Conservation (phyloP, 2,113 vertebrate species). For the Apteryx owenii region DNA sequence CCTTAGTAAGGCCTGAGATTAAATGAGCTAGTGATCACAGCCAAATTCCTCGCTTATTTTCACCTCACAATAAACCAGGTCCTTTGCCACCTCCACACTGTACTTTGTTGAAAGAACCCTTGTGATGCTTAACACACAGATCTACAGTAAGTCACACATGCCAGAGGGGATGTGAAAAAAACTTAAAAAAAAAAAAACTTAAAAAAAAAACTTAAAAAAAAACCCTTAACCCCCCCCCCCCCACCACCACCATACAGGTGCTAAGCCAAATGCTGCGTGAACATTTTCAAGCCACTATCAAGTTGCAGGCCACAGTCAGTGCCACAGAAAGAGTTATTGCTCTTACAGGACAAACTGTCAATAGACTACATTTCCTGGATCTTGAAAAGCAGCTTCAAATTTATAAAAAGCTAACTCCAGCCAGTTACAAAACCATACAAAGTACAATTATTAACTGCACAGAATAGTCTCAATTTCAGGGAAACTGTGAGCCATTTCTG, state of each 20-base stretch:
- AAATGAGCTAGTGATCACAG: not conserved
- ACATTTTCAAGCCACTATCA: not conserved
- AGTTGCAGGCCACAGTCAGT: not conserved
- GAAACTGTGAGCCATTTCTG: not conserved
- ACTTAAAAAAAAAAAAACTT: too few relatives aligned
- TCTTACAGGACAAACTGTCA: not conserved
- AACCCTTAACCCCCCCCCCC: too few relatives aligned
- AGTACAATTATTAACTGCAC: not conserved
- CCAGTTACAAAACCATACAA: not conserved
- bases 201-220: not conserved
- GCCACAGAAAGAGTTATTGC: not conserved
- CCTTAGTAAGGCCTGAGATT: not conserved
- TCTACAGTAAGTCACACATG: accelerated
- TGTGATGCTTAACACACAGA: not conserved
- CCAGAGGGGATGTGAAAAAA: accelerated
- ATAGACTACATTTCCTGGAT: not conserved
- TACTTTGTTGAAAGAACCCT: not conserved
- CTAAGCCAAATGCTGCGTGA: not conserved
- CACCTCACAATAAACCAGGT: not conserved
- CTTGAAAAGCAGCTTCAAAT: not conserved
- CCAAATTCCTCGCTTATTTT: not conserved
- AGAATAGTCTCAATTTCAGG: not conserved
- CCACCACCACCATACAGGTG: not conserved
- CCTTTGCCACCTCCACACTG: accelerated
- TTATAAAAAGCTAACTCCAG: not conserved